Conservation (phyloP, 1,140 invertebrate species). For the Heliconius eleuchia region DNA sequence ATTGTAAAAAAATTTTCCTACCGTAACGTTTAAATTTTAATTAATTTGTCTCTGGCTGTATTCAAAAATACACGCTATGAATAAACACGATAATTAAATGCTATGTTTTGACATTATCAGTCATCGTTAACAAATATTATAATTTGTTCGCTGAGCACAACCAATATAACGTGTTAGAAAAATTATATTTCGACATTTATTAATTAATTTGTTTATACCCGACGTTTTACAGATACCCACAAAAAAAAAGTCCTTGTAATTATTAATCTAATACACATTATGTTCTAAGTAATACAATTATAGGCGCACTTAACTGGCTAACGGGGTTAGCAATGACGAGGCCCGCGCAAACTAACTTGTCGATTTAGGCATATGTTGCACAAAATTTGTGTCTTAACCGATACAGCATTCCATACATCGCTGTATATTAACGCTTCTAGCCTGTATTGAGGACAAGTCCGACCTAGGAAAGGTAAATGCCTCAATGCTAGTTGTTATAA, state of each 20-base stretch:
- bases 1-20: not conserved
- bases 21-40: slow-evolving; percentile 3
- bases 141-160: slow-evolving; percentile 29
- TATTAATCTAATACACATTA: not conserved
- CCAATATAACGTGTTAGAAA: slow-evolving; percentile 22
- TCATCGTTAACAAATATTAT: slow-evolving; percentile 42
- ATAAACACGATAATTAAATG: slow-evolving; percentile 35
- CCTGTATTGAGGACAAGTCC: slow-evolving; percentile 75
- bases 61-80: slow-evolving; percentile 31
- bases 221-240: not conserved
- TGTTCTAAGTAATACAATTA: slow-evolving; percentile 27
- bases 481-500: slow-evolving; percentile 65
- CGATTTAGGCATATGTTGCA: slow-evolving; percentile 66
- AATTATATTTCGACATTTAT: slow-evolving; percentile 19
- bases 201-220: slow-evolving; percentile 30
- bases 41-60: slow-evolving; percentile 15
- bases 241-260: slow-evolving; percentile 15
- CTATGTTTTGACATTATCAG: slow-evolving; percentile 39
- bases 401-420: slow-evolving; percentile 69
- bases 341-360: slow-evolving; percentile 28
- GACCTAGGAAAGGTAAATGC: slow-evolving; percentile 78
- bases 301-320: slow-evolving; percentile 32
- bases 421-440: slow-evolving; percentile 74
- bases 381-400: slow-evolving; percentile 72
- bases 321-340: slow-evolving; percentile 38